These are phyloP conservation scores for Apostichopus japonicus DNA, from an alignment of 35 echinoderm and acorn worm species.

Conservation along the genomic window DNA sequence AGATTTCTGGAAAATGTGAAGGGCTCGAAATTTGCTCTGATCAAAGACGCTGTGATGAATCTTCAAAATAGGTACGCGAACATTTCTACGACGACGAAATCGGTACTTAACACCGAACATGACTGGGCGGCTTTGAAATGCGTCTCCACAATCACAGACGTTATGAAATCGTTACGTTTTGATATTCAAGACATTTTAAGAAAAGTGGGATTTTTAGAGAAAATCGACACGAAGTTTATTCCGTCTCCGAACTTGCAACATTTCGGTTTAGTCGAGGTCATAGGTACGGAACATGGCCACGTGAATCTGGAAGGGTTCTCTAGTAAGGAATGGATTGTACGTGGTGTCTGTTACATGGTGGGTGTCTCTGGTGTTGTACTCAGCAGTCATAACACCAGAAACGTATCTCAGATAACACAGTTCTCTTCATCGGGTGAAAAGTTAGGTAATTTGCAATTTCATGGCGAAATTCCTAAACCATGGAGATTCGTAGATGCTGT, in stretches of 20 bases:
- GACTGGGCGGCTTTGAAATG: constrained; percentile 33
- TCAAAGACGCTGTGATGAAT: background rate
- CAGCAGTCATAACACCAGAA: constrained; percentile 12
- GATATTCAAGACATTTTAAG: background rate
- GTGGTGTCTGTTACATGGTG: background rate
- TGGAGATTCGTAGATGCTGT: constrained; percentile 13
- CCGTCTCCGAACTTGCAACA: constrained; percentile 8
- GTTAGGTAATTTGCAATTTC: background rate
- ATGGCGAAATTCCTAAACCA: constrained; percentile 12
- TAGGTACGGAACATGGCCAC: background rate
- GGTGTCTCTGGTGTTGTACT: background rate
- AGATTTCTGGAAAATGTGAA: constrained; percentile 33
- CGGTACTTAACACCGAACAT: background rate
- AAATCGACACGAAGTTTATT: constrained; percentile 13
- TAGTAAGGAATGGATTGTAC: constrained; percentile 30
- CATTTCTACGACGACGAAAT: background rate
- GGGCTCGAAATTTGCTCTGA: background rate
- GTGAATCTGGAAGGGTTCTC: constrained; percentile 36
- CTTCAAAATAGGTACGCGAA: constrained; percentile 24
- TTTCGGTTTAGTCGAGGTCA: constrained; percentile 26
- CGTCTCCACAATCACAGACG: background rate
- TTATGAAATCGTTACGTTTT: background rate
- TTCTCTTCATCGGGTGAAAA: background rate
- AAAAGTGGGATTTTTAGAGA: constrained; percentile 13
- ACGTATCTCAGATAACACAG: constrained; percentile 17